Conservation (phyloP, 2,113 vertebrate genomes). For the Cavia aperea region DNA sequence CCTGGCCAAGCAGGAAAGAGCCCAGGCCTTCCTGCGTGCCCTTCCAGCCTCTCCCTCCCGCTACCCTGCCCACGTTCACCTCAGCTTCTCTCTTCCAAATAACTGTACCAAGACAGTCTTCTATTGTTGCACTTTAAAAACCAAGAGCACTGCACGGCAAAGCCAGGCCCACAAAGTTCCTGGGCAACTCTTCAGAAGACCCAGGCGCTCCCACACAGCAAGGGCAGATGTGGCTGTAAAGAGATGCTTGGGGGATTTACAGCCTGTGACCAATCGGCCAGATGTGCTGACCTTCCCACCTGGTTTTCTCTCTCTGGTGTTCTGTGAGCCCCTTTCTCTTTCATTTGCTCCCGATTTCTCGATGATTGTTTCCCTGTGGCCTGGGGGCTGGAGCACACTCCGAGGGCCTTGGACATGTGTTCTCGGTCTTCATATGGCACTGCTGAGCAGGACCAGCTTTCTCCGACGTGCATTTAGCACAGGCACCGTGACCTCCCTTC, state of each 20-base stretch:
- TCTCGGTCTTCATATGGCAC: conserved; percentile 25
- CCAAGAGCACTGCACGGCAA: not conserved
- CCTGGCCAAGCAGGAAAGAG: not conserved
- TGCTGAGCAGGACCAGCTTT: not conserved
- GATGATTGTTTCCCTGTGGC: conserved; percentile 42
- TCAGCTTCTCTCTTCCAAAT: not conserved
- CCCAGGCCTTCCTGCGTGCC: not conserved
- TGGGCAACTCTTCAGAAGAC: not conserved
- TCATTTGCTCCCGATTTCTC: not conserved
- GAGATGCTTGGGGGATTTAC: conserved; percentile 28
- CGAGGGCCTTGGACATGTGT: conserved; percentile 30
- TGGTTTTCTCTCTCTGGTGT: conserved; percentile 19
- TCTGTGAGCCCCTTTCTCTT: not conserved
- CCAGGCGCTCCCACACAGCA: not conserved
- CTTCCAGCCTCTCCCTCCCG: not conserved
- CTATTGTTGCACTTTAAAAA: not conserved
- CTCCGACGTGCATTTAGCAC: not conserved
- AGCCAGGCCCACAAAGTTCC: not conserved
- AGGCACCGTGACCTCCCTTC: conserved; percentile 23
- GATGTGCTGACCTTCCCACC: conserved; percentile 53
- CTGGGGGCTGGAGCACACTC: not conserved
- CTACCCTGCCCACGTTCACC: too few relatives aligned
- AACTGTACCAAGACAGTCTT: not conserved
- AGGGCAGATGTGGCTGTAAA: conserved; percentile 50
- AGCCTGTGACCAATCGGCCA: conserved; percentile 59